Percentiles rank a stretch among this genome's conserved stretches.
Conservation (phyloP, 2,113 vertebrate genomes). For the Myotis yumanensis region DNA sequence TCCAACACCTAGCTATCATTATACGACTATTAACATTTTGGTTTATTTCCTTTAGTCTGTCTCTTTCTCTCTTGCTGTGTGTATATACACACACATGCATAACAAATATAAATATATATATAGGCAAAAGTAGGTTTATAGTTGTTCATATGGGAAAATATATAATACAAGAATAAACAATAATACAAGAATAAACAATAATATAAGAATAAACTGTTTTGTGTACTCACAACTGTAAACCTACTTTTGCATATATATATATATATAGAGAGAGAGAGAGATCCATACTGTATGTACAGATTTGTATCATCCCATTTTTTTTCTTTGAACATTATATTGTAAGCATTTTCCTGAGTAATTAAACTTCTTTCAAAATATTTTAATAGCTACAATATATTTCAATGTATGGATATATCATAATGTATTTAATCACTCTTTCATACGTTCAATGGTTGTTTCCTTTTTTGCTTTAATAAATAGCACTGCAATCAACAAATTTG, state of each 20-base stretch:
- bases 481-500: constrained; percentile 41
- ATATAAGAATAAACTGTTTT: too few relatives aligned
- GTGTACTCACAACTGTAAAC: too few relatives aligned
- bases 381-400: constrained; percentile 15
- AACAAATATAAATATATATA: neutral
- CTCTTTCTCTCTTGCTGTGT: neutral
- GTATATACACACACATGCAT: neutral
- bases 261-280: neutral
- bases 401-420: neutral
- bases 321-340: constrained; percentile 13
- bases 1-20: neutral
- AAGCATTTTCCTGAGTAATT: constrained; percentile 20
- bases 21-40: constrained; percentile 16
- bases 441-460: constrained; percentile 1
- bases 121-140: too few relatives aligned
- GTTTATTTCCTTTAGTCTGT: neutral
- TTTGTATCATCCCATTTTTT: constrained; percentile 1
- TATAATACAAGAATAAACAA: too few relatives aligned
- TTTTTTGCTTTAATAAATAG: constrained; percentile 36
- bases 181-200: too few relatives aligned
- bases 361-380: constrained; percentile 43
- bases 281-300: neutral
- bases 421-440: neutral
- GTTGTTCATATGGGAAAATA: too few relatives aligned
- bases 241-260: neutral